Percentiles rank a stretch among this genome's conserved stretches.
Evolutionary conservation across 2,888 invertebrate species (phyloP).

Genomic region (Lasiommata megera): DNA sequence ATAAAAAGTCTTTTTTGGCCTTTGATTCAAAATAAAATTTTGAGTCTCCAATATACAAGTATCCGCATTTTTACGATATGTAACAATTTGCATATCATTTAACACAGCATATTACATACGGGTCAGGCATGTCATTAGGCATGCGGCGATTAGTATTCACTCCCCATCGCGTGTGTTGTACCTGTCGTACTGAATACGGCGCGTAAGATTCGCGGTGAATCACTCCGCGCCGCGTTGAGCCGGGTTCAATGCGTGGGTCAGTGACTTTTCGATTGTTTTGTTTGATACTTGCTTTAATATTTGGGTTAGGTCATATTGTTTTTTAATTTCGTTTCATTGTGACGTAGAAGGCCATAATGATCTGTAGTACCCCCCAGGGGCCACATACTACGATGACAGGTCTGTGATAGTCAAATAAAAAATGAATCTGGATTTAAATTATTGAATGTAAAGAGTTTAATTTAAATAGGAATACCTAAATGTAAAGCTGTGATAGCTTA

Average conservation of each 20-base stretch:
- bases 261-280: constrained; percentile 24
- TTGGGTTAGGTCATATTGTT: neutral
- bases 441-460: too few relatives aligned
- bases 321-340: too few relatives aligned
- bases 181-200: constrained; percentile 19
- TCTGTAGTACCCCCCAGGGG: too few relatives aligned
- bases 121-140: constrained; percentile 12
- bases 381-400: too few relatives aligned
- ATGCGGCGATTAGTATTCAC: constrained; percentile 24
- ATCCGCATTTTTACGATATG: neutral
- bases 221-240: constrained; percentile 12
- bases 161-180: constrained; percentile 7
- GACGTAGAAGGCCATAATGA: too few relatives aligned
- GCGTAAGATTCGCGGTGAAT: constrained; percentile 22
- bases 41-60: neutral
- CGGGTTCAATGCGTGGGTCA: constrained; percentile 26
- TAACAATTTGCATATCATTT: constrained; percentile 6
- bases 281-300: neutral
- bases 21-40: too few relatives aligned
- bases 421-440: too few relatives aligned
- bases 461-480: too few relatives aligned
- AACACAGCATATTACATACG: constrained; percentile 8
- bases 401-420: too few relatives aligned
- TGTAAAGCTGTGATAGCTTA: too few relatives aligned
- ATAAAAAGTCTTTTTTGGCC: too few relatives aligned